These are phyloP conservation scores for Sebastes fasciatus DNA, from an alignment of 2,113 vertebrate genomes.

Conservation along the genomic window DNA sequence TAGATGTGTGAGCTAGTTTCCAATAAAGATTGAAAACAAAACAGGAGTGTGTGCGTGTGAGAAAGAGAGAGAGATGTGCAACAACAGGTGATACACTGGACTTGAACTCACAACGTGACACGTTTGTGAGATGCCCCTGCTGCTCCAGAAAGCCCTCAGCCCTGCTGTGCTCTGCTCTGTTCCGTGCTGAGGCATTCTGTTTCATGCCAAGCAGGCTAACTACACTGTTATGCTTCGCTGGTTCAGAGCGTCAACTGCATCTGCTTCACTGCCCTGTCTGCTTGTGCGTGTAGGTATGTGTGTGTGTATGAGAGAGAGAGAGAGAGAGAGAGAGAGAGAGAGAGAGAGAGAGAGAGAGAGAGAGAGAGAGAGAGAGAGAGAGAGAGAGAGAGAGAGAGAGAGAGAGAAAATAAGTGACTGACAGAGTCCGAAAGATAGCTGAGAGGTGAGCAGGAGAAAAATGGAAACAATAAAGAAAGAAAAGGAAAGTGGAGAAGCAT, in stretches of 20 bases:
- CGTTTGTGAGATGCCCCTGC: constrained; percentile 48
- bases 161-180: constrained; percentile 62
- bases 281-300: constrained; percentile 16
- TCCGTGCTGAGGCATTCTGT: constrained; percentile 67
- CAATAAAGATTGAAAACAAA: constrained; percentile 3
- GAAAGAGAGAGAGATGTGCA: background rate
- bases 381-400: background rate
- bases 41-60: background rate
- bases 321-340: background rate
- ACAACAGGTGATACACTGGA: constrained; percentile 34
- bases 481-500: background rate
- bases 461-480: background rate
- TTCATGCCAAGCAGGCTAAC: constrained; percentile 79
- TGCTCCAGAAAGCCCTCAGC: constrained; percentile 46
- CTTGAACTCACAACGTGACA: constrained; percentile 46
- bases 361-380: constrained; percentile 26
- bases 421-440: background rate
- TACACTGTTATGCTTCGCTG: constrained; percentile 74
- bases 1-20: background rate
- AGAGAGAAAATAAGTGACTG: constrained; percentile 24
- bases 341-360: constrained; percentile 21
- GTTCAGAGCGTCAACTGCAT: constrained; percentile 77
- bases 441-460: background rate
- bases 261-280: constrained; percentile 62
- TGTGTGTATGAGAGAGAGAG: constrained; percentile 22